Base-by-base conservation (phyloP, 2,113 vertebrate species). In the Nothocercus julius region DNA sequence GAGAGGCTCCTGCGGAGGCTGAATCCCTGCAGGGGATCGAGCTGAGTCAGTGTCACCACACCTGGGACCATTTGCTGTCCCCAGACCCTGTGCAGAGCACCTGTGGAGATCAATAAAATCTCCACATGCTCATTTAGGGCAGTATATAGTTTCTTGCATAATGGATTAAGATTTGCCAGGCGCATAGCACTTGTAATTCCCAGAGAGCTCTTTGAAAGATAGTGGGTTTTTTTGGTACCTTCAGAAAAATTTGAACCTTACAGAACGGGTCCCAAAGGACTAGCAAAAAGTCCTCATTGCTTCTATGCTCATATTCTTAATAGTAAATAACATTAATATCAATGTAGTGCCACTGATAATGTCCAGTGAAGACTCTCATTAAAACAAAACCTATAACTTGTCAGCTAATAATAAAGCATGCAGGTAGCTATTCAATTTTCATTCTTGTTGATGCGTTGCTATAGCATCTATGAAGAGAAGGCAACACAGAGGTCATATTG, bases 81-180 rank as follows among this genome's bases (percentile, higher is more conserved):
- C 84, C 66, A 40, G 24, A 3, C 45, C 13, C 5, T 12, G 47
- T 53, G 62, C 76, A 78, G 62, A 72, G 27, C 44, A 47, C 1
- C 38, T 16, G 36, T 28, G 74, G 49, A 30, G 3, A 7, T 45
- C 42, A 51, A 30, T 56, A 75, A 40, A 16, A 87, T 1, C 20
- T 28, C 45, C 53, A 16, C 13, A 0, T 45, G 53, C 63, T 80
- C 24, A 11, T 40, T 84, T 70, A 0, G 1, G 76, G 32, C 34
- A 53, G 6, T 14, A 3, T 36, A 15, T 10, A 27, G 32, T 36
- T 74, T 67, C 40, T 58, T 82, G 22, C 5, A 6, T 34, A 15
- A 2, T 34, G 18, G 25, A 5, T 9, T 73, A 36, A 13, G 27
- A 20, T 51, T 51, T 92, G 27, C 27, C 58, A 63, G 36, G 34